Base-by-base conservation (phyloP, 2,113 vertebrate genomes). In the Rhea pennata region DNA sequence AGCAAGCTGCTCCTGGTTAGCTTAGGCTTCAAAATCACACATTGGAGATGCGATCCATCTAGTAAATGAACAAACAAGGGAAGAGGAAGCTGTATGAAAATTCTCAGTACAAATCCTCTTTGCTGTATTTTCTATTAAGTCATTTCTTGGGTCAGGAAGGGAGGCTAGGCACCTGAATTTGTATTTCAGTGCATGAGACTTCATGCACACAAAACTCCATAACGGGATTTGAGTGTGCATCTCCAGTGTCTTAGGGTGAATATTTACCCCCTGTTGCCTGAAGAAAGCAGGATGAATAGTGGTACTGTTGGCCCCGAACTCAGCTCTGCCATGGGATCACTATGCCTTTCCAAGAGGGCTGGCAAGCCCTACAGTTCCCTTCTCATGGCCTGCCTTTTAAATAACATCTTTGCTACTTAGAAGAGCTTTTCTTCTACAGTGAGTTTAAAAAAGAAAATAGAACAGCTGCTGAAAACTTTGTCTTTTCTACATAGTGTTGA, bases 131-230 rank as follows among this genome's bases (percentile, higher is more conserved):
- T 92, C 64, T 67, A 29, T 64, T 90, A 90, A 92, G 77, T 44
- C 21, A 65, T 96, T 93, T 96, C 50, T 51, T 88, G 85, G 65
- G 86, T 97, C 82, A 66, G 7, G 17, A 92, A 92, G 85, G 90
- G 97, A 97, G 95, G 95, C 29, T 67, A 88, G 92, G 78, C 69
- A 85, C 54, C 78, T 87, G 95, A 95, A 96, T 96, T 80, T 74
- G 87, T 91, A 91, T 92, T 95, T 87, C 15, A 33, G 77, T 80
- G 53, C 87, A 93, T 53, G 54, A 85, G 87, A 93, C 93, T 87
- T 95, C 95, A 92, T 73, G 83, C 87, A 86, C 83, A 91, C 87
- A 97, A 97, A 97, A 97, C 95, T 90, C 89, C 94, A 40, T 97
- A 97, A 96, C 80, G 65, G 81, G 95, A 97, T 97, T 98, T 97